A percentile compares a stretch with the other conserved stretches of the same genome.
phyloP scores from a whole-genome alignment of 2,797 vertebrate species.

The Percopsis omiscomaycus region DNA sequence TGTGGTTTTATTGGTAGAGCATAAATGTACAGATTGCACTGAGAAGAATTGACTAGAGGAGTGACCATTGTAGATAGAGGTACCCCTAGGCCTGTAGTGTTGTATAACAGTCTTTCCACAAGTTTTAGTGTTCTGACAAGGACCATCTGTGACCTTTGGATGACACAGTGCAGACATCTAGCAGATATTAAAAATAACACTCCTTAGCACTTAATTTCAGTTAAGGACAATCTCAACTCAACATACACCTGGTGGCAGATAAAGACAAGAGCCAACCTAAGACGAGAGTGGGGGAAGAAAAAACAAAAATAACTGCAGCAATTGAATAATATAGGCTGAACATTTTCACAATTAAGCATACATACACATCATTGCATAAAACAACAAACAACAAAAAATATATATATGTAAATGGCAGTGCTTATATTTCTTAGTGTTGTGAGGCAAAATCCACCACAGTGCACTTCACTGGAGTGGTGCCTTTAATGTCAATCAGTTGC shows the following conservation, averaged over 20 bases:
- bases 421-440: constrained; percentile 62
- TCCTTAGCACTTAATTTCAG: constrained; percentile 23
- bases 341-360: constrained; percentile 42
- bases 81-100: background rate
- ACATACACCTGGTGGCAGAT: constrained; percentile 13
- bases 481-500: constrained; percentile 61
- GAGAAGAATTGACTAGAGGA: constrained; percentile 57
- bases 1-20: constrained; percentile 66
- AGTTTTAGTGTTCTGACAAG: constrained; percentile 1
- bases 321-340: constrained; percentile 18
- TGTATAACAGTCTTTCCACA: background rate
- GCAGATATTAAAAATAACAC: constrained; percentile 23
- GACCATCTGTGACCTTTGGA: constrained; percentile 22
- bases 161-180: constrained; percentile 1
- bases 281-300: constrained; percentile 24
- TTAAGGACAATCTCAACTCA: constrained; percentile 25
- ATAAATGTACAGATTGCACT: constrained; percentile 63
- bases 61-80: constrained; percentile 38
- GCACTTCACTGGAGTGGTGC: constrained; percentile 49
- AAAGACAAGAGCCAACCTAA: constrained; percentile 28
- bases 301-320: constrained; percentile 35
- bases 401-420: constrained; percentile 44
- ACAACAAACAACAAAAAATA: constrained; percentile 22
- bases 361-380: constrained; percentile 43
- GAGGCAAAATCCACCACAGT: constrained; percentile 54